phyloP scores from a whole-genome alignment of 2,888 invertebrate genomes.

The Parasteatoda lunata region DNA sequence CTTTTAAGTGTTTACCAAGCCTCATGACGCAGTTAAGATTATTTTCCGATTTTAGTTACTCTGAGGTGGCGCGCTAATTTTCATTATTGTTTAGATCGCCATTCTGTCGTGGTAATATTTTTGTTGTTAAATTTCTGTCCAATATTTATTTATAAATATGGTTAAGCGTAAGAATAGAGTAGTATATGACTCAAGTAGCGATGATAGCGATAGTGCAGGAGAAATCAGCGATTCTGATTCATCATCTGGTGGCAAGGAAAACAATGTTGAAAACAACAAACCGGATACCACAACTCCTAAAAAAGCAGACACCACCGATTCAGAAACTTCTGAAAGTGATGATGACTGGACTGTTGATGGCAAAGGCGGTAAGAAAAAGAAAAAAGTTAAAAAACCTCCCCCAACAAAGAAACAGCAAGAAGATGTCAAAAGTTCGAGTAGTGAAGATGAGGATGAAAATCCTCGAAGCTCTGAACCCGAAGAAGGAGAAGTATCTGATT shows the following conservation, averaged over 20 bases:
- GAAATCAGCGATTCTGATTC: conserved; percentile 40
- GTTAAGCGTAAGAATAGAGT: conserved; percentile 66
- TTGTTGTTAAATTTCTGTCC: not conserved
- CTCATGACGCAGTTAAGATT: not conserved
- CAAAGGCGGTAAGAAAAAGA: conserved; percentile 64
- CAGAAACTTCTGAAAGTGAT: conserved; percentile 68
- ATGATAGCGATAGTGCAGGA: conserved; percentile 66
- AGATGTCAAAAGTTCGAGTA: conserved; percentile 13
- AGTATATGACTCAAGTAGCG: conserved; percentile 67
- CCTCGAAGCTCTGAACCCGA: conserved; percentile 69
- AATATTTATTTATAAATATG: conserved; percentile 29
- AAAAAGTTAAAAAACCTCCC: conserved; percentile 40
- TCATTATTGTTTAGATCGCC: not conserved
- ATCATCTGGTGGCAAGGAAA: conserved; percentile 43
- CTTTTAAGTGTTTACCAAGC: not conserved
- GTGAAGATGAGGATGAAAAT: conserved; percentile 58
- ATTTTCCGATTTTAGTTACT: not conserved
- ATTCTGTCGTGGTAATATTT: not conserved
- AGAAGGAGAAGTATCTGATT: conserved; percentile 69
- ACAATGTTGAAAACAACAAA: conserved; percentile 56
- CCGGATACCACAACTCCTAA: conserved; percentile 36
- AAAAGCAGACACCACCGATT: conserved; percentile 57
- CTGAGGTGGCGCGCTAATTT: conserved; percentile 4
- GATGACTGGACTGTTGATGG: conserved; percentile 69
- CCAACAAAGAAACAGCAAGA: conserved; percentile 36